phyloP scores from a whole-genome alignment of 2,797 vertebrate genomes.

The Anas acuta region DNA sequence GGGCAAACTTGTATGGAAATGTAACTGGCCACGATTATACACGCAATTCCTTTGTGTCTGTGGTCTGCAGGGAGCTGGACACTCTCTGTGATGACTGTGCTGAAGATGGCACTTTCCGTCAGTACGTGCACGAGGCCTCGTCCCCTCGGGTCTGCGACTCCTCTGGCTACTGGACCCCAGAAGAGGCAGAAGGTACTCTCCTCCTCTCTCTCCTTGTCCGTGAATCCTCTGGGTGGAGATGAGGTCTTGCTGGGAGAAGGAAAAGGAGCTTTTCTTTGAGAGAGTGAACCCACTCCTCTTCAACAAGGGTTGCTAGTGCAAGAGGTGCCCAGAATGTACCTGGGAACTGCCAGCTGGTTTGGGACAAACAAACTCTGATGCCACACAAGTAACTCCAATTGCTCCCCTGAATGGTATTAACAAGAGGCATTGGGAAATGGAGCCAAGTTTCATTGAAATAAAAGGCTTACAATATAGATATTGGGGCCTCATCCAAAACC shows the following conservation, averaged over 20 bases:
- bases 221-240: neutral
- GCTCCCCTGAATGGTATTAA: neutral
- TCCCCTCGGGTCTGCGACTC: constrained; percentile 92
- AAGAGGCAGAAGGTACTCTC: constrained; percentile 91
- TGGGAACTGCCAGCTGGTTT: neutral
- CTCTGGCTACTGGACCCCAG: constrained; percentile 96
- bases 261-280: neutral
- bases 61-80: constrained; percentile 71
- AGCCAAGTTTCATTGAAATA: neutral
- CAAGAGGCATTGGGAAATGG: neutral
- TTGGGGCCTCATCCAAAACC: neutral
- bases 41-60: neutral
- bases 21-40: neutral
- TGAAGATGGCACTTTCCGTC: constrained; percentile 86
- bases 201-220: neutral
- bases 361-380: neutral
- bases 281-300: neutral
- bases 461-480: neutral
- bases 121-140: constrained; percentile 88
- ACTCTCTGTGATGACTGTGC: constrained; percentile 85
- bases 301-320: neutral
- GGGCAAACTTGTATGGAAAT: rapidly evolving
- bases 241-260: neutral
- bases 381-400: neutral
- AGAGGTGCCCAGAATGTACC: neutral